These are phyloP conservation scores for Pheosia gnoma DNA, from an alignment of 2,888 invertebrate genomes.

Conservation along the genomic window DNA sequence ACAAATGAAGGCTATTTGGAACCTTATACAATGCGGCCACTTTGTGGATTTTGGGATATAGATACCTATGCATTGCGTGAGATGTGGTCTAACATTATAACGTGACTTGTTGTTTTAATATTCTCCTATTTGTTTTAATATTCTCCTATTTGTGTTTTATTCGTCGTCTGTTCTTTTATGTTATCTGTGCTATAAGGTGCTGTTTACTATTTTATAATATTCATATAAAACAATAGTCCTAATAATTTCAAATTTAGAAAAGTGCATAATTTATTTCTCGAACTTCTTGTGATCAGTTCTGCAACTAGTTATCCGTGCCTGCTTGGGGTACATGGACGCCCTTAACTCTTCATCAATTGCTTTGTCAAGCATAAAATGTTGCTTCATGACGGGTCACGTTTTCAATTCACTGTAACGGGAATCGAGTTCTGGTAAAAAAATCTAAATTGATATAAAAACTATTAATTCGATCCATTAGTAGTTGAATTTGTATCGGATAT, in stretches of 20 bases:
- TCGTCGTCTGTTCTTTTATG: no score
- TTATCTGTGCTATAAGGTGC: no score
- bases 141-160: not conserved
- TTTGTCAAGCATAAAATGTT: constrained; percentile 1
- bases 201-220: no score
- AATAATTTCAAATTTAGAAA: no score
- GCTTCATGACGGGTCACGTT: not conserved
- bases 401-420: constrained; percentile 7
- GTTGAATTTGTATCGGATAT: constrained; percentile 1
- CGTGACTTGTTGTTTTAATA: not conserved
- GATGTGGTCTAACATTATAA: no score
- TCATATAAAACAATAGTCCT: no score
- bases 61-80: no score
- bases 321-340: not conserved
- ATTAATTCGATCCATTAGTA: constrained; percentile 4
- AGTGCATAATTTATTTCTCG: no score
- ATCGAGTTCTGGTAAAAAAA: not conserved
- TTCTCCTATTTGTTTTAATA: not conserved
- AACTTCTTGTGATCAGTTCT: not conserved
- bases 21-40: not conserved
- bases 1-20: constrained; percentile 1
- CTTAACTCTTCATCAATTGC: not conserved
- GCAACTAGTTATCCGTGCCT: not conserved
- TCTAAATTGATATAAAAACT: not conserved
- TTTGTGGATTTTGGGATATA: not conserved